Percentiles rank a stretch among this genome's conserved stretches.
Conservation (phyloP, 2,113 vertebrate species). For the Oryzias curvinotus region DNA sequence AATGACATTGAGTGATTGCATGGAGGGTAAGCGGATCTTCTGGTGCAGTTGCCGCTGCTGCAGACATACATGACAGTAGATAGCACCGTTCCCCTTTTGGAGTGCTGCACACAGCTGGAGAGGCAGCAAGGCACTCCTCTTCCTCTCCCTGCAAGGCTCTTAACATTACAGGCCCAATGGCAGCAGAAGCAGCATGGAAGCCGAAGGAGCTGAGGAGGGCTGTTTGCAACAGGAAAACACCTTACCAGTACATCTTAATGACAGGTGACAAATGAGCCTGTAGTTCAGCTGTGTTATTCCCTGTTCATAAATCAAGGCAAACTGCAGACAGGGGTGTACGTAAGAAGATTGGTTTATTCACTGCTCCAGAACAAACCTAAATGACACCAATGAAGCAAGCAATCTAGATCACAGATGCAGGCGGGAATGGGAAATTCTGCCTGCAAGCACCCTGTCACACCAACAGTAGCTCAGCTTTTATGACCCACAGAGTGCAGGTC, state of each 20-base stretch:
- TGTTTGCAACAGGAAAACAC: slow-evolving; percentile 67
- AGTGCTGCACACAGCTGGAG: slow-evolving; percentile 29
- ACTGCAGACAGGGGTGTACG: slow-evolving; percentile 67
- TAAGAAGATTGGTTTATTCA: slow-evolving; percentile 75
- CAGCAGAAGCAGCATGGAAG: slow-evolving; percentile 31
- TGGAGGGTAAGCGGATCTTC: slow-evolving; percentile 38
- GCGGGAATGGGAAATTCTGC: slow-evolving; percentile 42
- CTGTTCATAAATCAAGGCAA: slow-evolving; percentile 72
- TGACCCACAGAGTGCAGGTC: slow-evolving; percentile 28
- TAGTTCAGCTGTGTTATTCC: slow-evolving; percentile 61
- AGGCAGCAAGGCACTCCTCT: slow-evolving; percentile 27
- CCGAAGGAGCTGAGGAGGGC: slow-evolving; percentile 29
- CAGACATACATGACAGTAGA: slow-evolving; percentile 45
- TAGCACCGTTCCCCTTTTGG: slow-evolving; percentile 22
- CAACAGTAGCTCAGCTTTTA: slow-evolving; percentile 55
- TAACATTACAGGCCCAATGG: slow-evolving; percentile 25
- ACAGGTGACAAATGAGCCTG: slow-evolving; percentile 72
- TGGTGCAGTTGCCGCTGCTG: slow-evolving; percentile 35
- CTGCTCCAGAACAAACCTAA: slow-evolving; percentile 73
- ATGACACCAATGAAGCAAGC: slow-evolving; percentile 69
- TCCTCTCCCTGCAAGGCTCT: slow-evolving; percentile 23
- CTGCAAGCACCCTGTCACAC: slow-evolving; percentile 59
- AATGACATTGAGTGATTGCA: slow-evolving; percentile 55
- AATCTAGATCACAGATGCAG: slow-evolving; percentile 59
- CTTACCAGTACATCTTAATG: slow-evolving; percentile 72